Base-by-base conservation (phyloP, 2,113 vertebrate genomes). In the Neodontobutis hainanensis region DNA sequence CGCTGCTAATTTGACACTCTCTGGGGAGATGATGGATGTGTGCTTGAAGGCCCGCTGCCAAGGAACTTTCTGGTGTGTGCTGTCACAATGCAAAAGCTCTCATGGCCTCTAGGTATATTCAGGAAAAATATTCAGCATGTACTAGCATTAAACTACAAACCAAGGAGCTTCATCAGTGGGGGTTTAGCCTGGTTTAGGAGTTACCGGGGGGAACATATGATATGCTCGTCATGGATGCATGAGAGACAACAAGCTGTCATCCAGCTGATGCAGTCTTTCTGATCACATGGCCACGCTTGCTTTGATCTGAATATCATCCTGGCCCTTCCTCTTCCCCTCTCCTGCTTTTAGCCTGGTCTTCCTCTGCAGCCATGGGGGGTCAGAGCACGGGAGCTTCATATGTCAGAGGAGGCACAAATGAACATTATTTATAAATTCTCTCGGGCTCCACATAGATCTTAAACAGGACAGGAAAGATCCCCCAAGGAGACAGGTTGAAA, bases 1-100 rank as follows among this genome's bases (percentile, higher is more conserved):
- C 15, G n/a, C 58, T 75, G 80, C 82, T 88, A 85, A 86, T 88
- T 77, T 87, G 85, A 88, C 85, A 70, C 59, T 80, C 77, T 81
- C 73, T 45, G 61, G 75, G 77, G 80, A 85, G 65, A 85, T 87
- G 85, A 88, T 85, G 70, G 82, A 89, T 86, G 85, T 63, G 69
- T n/a, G 60, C 69, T 78, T 71, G 61, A 67, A 69, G 79, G 72
- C 65, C 61, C 11, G 46, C 70, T 84, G 81, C 80, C 83, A 84
- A 43, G 64, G 68, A 51, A 34, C 65, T 68, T 67, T 42, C 61
- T 70, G 27, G 53, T 0, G 10, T 9, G 46, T 49, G 15, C 58
- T 48, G 38, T 73, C 63, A 60, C 60, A 67, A 78, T 77, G 70
- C 77, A 77, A 61, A 76, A 50, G 32, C 11, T 40, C 62, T 63